Evolutionary conservation across 2,113 vertebrate species (phyloP).

Genomic region (Hirundichthys speculiger): DNA sequence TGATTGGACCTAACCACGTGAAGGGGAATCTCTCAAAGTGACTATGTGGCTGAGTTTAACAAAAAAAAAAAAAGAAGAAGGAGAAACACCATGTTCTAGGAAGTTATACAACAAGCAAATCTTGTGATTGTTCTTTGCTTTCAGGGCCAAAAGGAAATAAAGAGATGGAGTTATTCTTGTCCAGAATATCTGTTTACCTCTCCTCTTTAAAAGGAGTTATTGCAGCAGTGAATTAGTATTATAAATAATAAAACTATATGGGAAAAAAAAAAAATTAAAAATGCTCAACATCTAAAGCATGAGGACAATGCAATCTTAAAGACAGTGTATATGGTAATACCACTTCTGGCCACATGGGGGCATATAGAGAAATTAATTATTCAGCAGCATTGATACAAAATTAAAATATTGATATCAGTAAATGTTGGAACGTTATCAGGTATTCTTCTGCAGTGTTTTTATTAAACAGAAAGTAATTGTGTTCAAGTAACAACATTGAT

Average conservation of each 20-base stretch:
- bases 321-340: neutral
- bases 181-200: neutral
- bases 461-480: no score
- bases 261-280: neutral
- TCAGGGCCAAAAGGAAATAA: conserved; percentile 21
- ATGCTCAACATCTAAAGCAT: neutral
- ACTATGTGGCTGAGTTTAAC: conserved; percentile 49
- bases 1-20: conserved; percentile 1
- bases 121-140: conserved; percentile 74
- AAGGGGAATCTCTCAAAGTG: conserved; percentile 57
- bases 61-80: neutral
- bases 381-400: no score
- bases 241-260: neutral
- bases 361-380: no score
- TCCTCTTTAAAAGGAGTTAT: neutral
- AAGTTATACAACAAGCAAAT: conserved; percentile 27
- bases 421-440: no score
- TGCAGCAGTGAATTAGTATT: conserved; percentile 36
- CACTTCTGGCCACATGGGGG: no score
- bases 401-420: no score
- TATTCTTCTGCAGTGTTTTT: no score
- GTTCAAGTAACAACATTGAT: no score
- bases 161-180: neutral
- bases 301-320: neutral
- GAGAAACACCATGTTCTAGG: conserved; percentile 20